Base-by-base conservation (phyloP, 2,888 invertebrate species). In the Dasypogon diadema region DNA sequence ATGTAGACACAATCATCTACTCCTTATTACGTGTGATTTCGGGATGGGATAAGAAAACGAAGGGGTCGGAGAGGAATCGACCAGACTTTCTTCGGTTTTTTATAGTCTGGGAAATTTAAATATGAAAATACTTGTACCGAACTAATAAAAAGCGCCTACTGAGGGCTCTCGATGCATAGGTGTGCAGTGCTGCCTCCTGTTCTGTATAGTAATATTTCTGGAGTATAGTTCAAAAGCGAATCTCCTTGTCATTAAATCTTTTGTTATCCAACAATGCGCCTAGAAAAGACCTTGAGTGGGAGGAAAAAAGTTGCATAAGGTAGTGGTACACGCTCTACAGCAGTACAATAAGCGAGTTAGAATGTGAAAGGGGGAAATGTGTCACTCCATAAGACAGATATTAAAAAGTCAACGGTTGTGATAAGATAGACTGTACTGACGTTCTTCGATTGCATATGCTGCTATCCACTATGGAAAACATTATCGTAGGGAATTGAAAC, bases 231-330 rank as follows among this genome's bases (percentile, higher is more conserved):
- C 12, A 12, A 42, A 42, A 42, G 26, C 37, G 37, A 34, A 60
- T 60, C 60, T 60, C 21, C 60, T 60, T 37, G 60, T 34, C 21
- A 37, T 60, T 60, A 60, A 60, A 14, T 42, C 60, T 18, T 60
- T 60, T 60, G 60, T 60, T 37, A 16, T 21, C 60, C 10, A 8
- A 60, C 60, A 60, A 60, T 18, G 60, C 18, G 10, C 60, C 18
- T 10, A 12, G 16, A 22, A 10, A 26, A 18, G 18, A 26, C 5
- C 21, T 14, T 3, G 37, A 16, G 37, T 60, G 60, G 60, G 60
- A 2, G 58, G 56, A 42, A 42, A n/a, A 42, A 1, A 42, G 42
- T n/a, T n/a, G n/a, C n/a, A n/a, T n/a, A 12, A 42, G 8, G 12
- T 12, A 42, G 42, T 30, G 30, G 12, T 12, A 12, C 12, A 12